These are phyloP conservation scores for rabbit (Oryctolagus cuniculus) DNA, from an alignment of 2,113 vertebrate genomes.

Conservation along the genomic window DNA sequence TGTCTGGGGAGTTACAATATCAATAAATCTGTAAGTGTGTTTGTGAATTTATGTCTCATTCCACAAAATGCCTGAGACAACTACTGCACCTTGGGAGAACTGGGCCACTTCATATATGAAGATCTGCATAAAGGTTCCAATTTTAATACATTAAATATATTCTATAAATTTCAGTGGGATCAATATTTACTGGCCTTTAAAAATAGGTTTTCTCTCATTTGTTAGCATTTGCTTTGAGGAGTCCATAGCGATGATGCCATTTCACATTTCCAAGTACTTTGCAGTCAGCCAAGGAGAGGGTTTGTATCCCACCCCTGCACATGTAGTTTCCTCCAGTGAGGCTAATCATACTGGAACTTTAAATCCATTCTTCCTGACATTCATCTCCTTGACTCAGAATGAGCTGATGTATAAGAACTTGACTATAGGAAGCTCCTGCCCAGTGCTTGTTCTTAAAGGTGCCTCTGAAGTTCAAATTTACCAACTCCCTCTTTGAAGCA, in stretches of 20 bases:
- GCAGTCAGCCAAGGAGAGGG: not conserved
- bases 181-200: not conserved
- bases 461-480: not conserved
- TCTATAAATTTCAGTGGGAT: not conserved
- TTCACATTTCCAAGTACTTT: slow-evolving; percentile 30
- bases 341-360: not conserved
- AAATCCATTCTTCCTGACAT: not conserved
- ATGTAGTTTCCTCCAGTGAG: not conserved
- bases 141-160: slow-evolving; percentile 32
- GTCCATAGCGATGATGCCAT: not conserved
- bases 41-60: slow-evolving; percentile 1
- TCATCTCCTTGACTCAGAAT: not conserved
- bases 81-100: not conserved
- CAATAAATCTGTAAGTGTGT: not conserved
- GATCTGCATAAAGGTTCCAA: slow-evolving; percentile 12
- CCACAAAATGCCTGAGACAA: not conserved
- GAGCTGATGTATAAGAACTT: not conserved
- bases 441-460: not conserved
- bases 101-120: slow-evolving; percentile 35
- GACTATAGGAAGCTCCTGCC: not conserved
- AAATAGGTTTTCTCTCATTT: slow-evolving; percentile 3
- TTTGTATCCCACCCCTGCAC: not conserved
- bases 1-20: not conserved
- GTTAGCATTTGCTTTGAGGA: slow-evolving; percentile 21
- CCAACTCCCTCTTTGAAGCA: not conserved